These are phyloP conservation scores for Polypterus senegalus DNA, from an alignment of 2,113 vertebrate genomes.

Conservation along the genomic window DNA sequence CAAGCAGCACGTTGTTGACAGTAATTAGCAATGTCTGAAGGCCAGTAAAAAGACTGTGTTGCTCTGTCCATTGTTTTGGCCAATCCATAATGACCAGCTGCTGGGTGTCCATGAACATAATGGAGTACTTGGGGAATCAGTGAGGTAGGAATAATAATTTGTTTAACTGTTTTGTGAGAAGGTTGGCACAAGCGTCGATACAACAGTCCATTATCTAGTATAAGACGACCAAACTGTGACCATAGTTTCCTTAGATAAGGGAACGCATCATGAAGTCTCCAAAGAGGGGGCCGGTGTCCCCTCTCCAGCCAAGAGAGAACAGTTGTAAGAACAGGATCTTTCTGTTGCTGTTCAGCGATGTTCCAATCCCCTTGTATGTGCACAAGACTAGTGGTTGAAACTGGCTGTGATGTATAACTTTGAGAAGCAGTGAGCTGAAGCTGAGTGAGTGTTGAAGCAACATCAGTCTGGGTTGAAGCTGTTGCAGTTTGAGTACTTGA, in stretches of 20 bases:
- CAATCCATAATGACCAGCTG: background rate
- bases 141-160: conserved; percentile 1
- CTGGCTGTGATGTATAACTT: background rate
- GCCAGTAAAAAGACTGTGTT: conserved; percentile 13
- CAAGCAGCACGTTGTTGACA: conserved; percentile 11
- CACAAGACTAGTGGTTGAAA: no score
- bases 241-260: no score
- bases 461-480: background rate
- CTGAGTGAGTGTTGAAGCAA: background rate
- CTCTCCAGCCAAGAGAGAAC: background rate
- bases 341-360: background rate
- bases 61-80: conserved; percentile 11
- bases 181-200: no score
- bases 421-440: background rate
- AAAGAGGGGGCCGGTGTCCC: no score
- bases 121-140: background rate
- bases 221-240: no score
- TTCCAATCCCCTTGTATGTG: background rate
- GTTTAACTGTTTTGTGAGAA: background rate
- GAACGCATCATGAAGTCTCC: no score
- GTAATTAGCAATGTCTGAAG: conserved; percentile 5
- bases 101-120: conserved; percentile 5
- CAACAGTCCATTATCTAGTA: no score
- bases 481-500: background rate
- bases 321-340: background rate